These are phyloP conservation scores for Patella caerulea DNA, from an alignment of 2,888 invertebrate species.

Conservation along the genomic window DNA sequence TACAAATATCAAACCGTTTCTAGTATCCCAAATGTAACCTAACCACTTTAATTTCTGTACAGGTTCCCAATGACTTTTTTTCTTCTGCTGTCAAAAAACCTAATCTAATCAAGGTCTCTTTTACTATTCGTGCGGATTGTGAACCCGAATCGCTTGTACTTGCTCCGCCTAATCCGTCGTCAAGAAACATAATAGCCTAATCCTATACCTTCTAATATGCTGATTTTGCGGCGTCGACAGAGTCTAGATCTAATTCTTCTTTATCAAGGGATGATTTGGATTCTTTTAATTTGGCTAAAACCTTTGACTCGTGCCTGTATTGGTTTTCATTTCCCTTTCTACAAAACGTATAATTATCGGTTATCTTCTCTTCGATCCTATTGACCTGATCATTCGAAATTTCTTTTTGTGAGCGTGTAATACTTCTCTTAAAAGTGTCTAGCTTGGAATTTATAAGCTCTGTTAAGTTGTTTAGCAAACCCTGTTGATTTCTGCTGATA, in stretches of 20 bases:
- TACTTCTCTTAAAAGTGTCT: neutral
- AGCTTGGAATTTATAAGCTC: neutral
- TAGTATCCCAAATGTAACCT: conserved; percentile 1
- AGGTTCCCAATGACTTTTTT: neutral
- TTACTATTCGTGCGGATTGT: neutral
- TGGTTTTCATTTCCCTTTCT: neutral
- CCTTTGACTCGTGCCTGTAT: neutral
- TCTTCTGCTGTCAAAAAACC: neutral
- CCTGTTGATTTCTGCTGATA: neutral
- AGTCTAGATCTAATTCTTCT: neutral
- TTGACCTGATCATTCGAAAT: neutral
- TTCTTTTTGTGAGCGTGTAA: neutral
- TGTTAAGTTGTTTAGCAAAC: neutral
- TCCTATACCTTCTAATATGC: neutral
- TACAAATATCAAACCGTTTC: neutral
- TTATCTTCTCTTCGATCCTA: neutral
- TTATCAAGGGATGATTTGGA: neutral
- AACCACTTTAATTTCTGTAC: neutral
- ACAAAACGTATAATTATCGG: neutral
- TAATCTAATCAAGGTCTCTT: neutral
- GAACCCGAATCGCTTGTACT: neutral
- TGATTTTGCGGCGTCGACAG: neutral
- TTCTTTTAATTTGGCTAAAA: neutral
- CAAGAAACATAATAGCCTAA: conserved; percentile 27
- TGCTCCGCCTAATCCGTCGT: conserved; percentile 24